Evolutionary conservation across 2,113 vertebrate genomes (phyloP).

Genomic region (Cyanistes caeruleus): DNA sequence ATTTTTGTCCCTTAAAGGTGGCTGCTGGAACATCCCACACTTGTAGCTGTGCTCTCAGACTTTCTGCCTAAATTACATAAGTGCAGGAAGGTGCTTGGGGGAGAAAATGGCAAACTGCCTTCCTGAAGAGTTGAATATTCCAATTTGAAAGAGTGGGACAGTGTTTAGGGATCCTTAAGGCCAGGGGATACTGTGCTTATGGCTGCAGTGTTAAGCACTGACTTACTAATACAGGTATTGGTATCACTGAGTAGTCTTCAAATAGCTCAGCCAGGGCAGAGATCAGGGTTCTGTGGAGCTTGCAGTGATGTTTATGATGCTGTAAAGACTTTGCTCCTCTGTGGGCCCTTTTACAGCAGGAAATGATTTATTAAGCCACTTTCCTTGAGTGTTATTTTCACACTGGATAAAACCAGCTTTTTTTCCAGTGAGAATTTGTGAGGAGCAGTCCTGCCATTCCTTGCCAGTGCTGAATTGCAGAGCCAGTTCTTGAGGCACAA

Average conservation of each 20-base stretch:
- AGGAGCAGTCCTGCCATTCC: neutral
- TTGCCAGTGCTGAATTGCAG: neutral
- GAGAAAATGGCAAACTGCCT: neutral
- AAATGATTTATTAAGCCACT: neutral
- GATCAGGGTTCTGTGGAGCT: conserved; percentile 33
- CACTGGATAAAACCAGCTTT: neutral
- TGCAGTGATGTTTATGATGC: neutral
- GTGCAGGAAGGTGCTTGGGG: neutral
- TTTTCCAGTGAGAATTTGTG: neutral
- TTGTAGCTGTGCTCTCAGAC: neutral
- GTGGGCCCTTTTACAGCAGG: neutral
- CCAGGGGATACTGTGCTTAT: neutral
- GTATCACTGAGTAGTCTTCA: neutral
- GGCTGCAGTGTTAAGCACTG: neutral
- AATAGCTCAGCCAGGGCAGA: conserved; percentile 21
- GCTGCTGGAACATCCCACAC: neutral
- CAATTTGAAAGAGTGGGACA: neutral
- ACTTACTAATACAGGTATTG: neutral
- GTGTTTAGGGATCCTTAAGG: neutral
- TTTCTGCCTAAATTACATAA: neutral
- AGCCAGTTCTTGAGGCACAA: neutral
- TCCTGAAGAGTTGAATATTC: neutral
- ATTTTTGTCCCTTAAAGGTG: neutral
- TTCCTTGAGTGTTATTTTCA: neutral
- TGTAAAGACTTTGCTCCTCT: conserved; percentile 11